Conservation (phyloP, 2,113 vertebrate species). For the Datnioides undecimradiatus region DNA sequence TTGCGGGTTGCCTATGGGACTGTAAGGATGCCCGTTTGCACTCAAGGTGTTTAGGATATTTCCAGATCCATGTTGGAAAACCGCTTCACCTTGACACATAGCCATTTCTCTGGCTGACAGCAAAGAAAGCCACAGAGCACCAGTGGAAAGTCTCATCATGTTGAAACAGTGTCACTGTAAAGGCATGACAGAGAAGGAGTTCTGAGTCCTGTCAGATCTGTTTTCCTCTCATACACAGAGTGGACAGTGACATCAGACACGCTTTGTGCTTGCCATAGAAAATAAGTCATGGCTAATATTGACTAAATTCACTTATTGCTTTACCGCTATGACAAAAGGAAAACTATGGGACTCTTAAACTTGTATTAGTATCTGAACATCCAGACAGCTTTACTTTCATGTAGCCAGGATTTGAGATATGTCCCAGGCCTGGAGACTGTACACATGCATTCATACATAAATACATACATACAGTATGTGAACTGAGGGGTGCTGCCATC, state of each 20-base stretch:
- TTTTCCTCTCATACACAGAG: conserved; percentile 6
- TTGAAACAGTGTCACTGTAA: conserved; percentile 37
- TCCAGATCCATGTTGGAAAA: conserved; percentile 43
- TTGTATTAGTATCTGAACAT: no score
- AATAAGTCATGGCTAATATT: neutral
- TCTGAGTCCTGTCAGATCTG: conserved; percentile 29
- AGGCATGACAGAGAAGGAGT: conserved; percentile 16
- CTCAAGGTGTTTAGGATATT: conserved; percentile 19
- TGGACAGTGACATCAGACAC: conserved; percentile 4
- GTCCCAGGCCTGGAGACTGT: neutral
- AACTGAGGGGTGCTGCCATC: no score
- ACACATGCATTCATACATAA: no score
- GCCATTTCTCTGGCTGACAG: conserved; percentile 39
- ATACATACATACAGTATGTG: no score
- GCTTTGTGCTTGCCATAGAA: neutral
- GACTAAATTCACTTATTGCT: neutral
- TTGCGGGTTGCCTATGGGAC: conserved; percentile 27
- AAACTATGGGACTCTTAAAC: no score
- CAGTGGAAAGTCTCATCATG: conserved; percentile 59
- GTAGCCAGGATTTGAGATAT: neutral
- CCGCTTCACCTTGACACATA: conserved; percentile 45
- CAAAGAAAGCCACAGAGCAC: neutral
- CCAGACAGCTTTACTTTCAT: neutral
- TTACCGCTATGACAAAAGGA: no score
- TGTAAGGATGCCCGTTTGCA: conserved; percentile 4